Evolutionary conservation across 1,140 invertebrate species (phyloP), one percentile per base, ranked within the genome.

Genomic region (Platyscapa corneri): DNA sequence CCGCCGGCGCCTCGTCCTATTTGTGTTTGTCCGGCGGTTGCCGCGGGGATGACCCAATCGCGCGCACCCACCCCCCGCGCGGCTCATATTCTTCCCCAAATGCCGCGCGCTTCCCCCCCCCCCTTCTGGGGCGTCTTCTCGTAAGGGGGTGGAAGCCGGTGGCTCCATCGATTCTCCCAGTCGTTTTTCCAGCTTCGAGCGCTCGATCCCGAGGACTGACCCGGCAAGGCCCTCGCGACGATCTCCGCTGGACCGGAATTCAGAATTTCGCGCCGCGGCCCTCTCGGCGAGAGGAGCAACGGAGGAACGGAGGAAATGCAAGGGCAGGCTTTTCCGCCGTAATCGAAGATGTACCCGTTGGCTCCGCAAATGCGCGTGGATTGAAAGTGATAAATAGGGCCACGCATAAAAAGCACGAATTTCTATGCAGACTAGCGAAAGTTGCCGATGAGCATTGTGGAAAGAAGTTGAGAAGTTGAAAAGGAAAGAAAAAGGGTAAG

Each of bases 21-120:
- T 90, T 87, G 87, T 93, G 93, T 93, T 93, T 93, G 92, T 72
- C 88, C 88, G 89, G 88, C 83, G 88, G 93, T 93, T 92, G 92
- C 91, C 91, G 88, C 90, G 92, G 93, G 89, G 92, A 93, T 89
- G 91, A 91, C 89, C 90, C 90, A 90, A 92, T 93, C 92, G 89
- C 23, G 23, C 56, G 6, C 49, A 12, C 12, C n/a, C 20, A 30
- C 37, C 80, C 46, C n/a, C 46, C 23, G 23, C 39, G 27, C 18
- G 49, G 49, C 49, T 14, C 49, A 7, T 60, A 60, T 23, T 74
- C 70, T 7, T 74, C 70, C 34, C 34, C 34, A 30, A 37, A 70
- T 20, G 32, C 32, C 30, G 27, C 8, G n/a, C 65, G 3, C 65
- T 10, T 30, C n/a, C 34, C 16, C 32, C 32, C 14, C 65, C 30